phyloP scores from a whole-genome alignment of 30 jellyfish, hydroid and myxozoan genomes.

The Chironex yamaguchii region DNA sequence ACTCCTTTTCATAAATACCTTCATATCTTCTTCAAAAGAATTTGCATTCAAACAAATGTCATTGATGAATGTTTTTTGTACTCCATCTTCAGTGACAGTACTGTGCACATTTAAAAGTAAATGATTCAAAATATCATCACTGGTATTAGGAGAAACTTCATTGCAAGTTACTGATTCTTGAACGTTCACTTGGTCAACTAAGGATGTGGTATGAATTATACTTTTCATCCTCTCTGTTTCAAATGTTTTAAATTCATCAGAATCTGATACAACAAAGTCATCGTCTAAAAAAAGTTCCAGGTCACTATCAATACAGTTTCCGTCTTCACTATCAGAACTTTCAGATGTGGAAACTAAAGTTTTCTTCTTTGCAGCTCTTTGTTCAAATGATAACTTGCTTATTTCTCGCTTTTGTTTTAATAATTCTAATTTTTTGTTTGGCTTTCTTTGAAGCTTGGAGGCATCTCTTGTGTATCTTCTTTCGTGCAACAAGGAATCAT shows the following conservation, averaged over 20 bases:
- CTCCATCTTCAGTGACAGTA: background rate
- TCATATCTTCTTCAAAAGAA: too few relatives aligned
- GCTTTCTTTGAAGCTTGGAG: background rate
- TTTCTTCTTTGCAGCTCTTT: background rate
- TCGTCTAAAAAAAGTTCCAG: background rate
- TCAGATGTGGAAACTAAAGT: background rate
- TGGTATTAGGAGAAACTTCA: background rate
- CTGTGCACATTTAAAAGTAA: too few relatives aligned
- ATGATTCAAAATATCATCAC: background rate
- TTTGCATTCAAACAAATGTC: too few relatives aligned
- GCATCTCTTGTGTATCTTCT: background rate
- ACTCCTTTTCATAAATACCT: too few relatives aligned
- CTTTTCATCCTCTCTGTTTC: too few relatives aligned
- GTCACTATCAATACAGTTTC: background rate
- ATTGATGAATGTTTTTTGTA: too few relatives aligned
- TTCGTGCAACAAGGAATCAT: background rate
- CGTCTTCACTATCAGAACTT: background rate
- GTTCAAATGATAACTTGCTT: background rate
- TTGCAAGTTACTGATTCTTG: too few relatives aligned
- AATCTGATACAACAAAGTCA: background rate
- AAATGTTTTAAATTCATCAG: too few relatives aligned
- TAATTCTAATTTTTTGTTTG: background rate
- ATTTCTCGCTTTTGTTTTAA: background rate
- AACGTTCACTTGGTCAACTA: too few relatives aligned
- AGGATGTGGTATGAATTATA: background rate